Base-by-base conservation (phyloP, 1,140 invertebrate genomes). In the Araneus ventricosus region DNA sequence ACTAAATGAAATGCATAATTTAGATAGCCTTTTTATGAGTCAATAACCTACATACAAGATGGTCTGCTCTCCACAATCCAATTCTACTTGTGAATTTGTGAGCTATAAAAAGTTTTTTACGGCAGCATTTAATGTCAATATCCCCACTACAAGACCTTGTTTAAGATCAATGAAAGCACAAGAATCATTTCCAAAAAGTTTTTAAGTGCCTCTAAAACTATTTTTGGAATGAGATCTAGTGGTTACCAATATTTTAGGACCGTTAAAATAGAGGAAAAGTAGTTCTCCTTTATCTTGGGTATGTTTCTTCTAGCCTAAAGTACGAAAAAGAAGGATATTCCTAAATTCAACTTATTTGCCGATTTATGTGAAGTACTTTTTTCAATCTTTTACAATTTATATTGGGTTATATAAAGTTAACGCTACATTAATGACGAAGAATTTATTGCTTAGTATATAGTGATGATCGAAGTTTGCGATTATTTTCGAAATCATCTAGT, bases 91-190 rank as follows among this genome's bases (percentile, higher is more conserved):
- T 75, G 70, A 75, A 75, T 75, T 75, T 75, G 70, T 37, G 70
- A 75, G 37, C 70, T 75, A 75, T 75, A 75, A 75, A 75, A 75
- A 75, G 34, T 37, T 75, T 75, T 52, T 75, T 75, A 75, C 34
- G 34, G 34, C 70, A 20, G 70, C 30, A 75, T 75, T 75, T 75
- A 37, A 75, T 75, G 70, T 75, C 70, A 75, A 34, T 17, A 20
- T 75, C 14, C 30, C 70, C 1, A 20, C 70, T 34, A 75, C 30
- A 75, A 34, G 30, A 75, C 70, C 70, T 75, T 75, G 70, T 75
- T 75, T 75, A 75, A 75, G 70, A 34, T 75, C 70, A 75, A 75
- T 75, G 70, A 75, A 75, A 37, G 30, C 70, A 75, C 17, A 20
- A 4, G 70, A 75, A 75, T 75, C 70, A 75, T 75, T 75, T 30